A percentile compares a stretch with the other conserved stretches of the same genome.
Evolutionary conservation across 2,888 invertebrate genomes (phyloP).

Genomic region (Calephelis perditalis): DNA sequence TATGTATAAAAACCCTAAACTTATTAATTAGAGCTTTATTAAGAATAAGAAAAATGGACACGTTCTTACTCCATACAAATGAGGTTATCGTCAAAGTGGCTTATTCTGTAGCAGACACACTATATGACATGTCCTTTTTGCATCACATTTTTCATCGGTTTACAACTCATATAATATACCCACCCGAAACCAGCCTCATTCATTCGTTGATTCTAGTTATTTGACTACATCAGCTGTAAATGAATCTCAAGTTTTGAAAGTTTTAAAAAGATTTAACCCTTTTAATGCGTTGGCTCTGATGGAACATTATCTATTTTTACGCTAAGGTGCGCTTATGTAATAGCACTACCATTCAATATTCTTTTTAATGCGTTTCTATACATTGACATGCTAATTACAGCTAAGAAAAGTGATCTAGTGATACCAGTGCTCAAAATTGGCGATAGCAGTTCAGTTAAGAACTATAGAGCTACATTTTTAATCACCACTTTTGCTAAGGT

Average conservation of each 20-base stretch:
- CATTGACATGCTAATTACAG: no score
- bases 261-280: slow-evolving; percentile 20
- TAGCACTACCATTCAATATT: slow-evolving; percentile 17
- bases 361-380: no score
- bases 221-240: slow-evolving; percentile 1
- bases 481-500: slow-evolving; percentile 23
- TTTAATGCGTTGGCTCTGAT: slow-evolving; percentile 22
- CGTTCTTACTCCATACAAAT: slow-evolving; percentile 21
- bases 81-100: neutral
- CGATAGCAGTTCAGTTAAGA: slow-evolving; percentile 15
- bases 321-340: slow-evolving; percentile 9
- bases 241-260: slow-evolving; percentile 13
- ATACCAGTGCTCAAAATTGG: slow-evolving; percentile 26
- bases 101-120: no score
- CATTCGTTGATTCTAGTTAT: slow-evolving; percentile 8
- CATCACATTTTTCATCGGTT: no score
- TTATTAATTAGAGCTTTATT: slow-evolving; percentile 25
- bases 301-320: slow-evolving; percentile 18
- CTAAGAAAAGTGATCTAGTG: slow-evolving; percentile 23
- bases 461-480: slow-evolving; percentile 27
- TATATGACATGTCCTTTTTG: no score
- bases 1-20: slow-evolving; percentile 23
- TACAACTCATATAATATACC: no score
- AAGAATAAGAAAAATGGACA: slow-evolving; percentile 18
- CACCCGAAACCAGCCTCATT: no score